Base-by-base conservation (phyloP, 2,797 vertebrate species). In the Lacerta bilineata region DNA sequence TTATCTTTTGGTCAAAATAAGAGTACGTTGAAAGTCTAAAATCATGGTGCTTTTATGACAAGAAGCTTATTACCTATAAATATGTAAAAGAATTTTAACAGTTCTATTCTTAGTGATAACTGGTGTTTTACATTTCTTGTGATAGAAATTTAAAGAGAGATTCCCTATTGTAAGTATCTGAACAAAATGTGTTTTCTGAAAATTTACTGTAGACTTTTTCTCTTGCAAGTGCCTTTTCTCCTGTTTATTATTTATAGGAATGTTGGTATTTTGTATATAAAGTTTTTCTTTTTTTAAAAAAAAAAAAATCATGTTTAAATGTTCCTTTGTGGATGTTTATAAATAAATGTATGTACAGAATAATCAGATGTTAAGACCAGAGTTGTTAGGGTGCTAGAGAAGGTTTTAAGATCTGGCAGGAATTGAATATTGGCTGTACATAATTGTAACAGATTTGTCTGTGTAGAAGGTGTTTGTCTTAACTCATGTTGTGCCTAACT, bases 171-270 rank as follows among this genome's bases (percentile, higher is more conserved):
- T 97, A 97, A 96, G 95, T 96, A 96, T 93, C 93, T 91, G 94
- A 97, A 92, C 95, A 94, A 95, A 95, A 93, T 59, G 94, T 95
- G 97, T 88, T 95, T 96, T 97, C 97, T 97, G 95, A 97, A 94
- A 95, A 97, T 96, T 96, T 95, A 96, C 96, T 97, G 97, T 97
- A 97, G 96, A 97, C 96, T 97, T 76, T 95, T 95, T 95, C 97
- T 97, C 97, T 97, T 97, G 96, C 97, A 97, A 97, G 97, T 97
- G 97, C 97, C 97, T 97, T 89, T 86, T 97, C 97, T 97, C 97
- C 96, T 96, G 95, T 97, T 97, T 97, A 97, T 97, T 97, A 97
- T 97, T 97, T 97, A 97, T 97, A 97, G 96, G 96, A 95, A 96
- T 97, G 96, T 95, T 95, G 94, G 95, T 97, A 95, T 96, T 96